Evolutionary conservation across 2,113 vertebrate species (phyloP).

Genomic region (Ranitomeya imitator): DNA sequence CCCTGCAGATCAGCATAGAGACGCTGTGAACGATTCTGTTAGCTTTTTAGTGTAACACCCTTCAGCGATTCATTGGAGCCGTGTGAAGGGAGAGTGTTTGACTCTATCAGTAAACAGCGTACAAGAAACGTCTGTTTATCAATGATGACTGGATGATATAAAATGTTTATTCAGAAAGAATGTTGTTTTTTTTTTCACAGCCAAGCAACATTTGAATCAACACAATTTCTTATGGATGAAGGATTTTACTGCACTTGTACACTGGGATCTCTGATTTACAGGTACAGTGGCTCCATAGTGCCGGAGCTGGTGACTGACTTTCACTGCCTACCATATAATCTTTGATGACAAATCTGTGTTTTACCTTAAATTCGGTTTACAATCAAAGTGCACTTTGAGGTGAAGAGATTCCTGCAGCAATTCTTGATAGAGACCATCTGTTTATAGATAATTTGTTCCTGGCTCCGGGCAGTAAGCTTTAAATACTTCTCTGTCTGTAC

Average conservation of each 20-base stretch:
- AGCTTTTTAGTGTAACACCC: constrained; percentile 56
- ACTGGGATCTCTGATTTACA: constrained; percentile 42
- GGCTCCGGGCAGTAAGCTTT: constrained; percentile 56
- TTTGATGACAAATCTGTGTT: constrained; percentile 51
- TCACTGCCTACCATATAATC: constrained; percentile 18
- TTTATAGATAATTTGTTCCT: constrained; percentile 58
- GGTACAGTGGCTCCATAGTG: constrained; percentile 45
- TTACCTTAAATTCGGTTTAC: constrained; percentile 53
- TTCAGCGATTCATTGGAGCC: constrained; percentile 56
- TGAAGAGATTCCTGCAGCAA: constrained; percentile 51
- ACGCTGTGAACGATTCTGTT: constrained; percentile 52
- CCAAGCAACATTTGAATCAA: constrained; percentile 54
- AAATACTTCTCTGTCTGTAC: constrained; percentile 56
- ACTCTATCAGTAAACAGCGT: constrained; percentile 56
- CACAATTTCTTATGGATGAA: constrained; percentile 40
- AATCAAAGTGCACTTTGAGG: constrained; percentile 55
- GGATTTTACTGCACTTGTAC: constrained; percentile 43
- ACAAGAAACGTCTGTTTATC: constrained; percentile 58
- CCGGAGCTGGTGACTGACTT: constrained; percentile 24
- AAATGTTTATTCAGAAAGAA: constrained; percentile 59
- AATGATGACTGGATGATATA: constrained; percentile 57
- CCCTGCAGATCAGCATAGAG: constrained; percentile 51
- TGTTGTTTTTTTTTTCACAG: constrained; percentile 51
- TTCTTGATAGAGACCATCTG: constrained; percentile 56
- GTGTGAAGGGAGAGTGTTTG: constrained; percentile 52